Evolutionary conservation across 2,113 vertebrate genomes (phyloP), one percentile per base, ranked within the genome.

Genomic region (Pantherophis guttatus): DNA sequence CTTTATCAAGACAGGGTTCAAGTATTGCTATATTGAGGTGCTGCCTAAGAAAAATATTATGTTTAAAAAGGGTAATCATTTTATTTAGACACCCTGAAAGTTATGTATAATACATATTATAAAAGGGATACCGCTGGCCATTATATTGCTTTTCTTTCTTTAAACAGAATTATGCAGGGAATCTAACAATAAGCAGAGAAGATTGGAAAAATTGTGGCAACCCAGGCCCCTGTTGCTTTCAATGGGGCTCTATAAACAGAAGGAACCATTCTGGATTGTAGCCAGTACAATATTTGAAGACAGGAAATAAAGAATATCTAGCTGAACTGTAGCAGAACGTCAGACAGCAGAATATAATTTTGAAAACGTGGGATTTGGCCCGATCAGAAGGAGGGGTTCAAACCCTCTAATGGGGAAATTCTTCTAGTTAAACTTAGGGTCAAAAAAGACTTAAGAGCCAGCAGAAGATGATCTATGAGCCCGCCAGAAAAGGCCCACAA

Each of bases 321-420:
- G 54, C 57, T 93, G 65, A 91, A 53, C 0, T 91, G 57, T 5
- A 92, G 92, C 92, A 8, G 55, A 8, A 91, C 5, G 92, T 88
- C 53, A 93, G 23, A 1, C 94, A 65, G 65, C n/a, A 89, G 48
- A 93, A 54, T n/a, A 10, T n/a, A 93, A 81, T 93, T 93, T 86
- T 52, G 87, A 52, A 92, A 93, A 59, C 81, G 48, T 94, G 89
- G 91, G 90, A 55, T 94, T 70, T 92, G 52, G 62, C 91, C 93
- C 92, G 86, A 54, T 90, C 54, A 93, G 29, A 85, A 8, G 57
- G 19, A 26, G 13, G 17, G 17, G 86, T 59, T 54, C 86, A 50
- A 93, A 12, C n/a, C 89, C 33, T 39, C 86, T 88, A 92, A 93
- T 89, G 52, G 24, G 3, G 8, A 87, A 95, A 91, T 93, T 94